Evolutionary conservation across 1,140 invertebrate genomes (phyloP).

Genomic region (Sycophila sp.): DNA sequence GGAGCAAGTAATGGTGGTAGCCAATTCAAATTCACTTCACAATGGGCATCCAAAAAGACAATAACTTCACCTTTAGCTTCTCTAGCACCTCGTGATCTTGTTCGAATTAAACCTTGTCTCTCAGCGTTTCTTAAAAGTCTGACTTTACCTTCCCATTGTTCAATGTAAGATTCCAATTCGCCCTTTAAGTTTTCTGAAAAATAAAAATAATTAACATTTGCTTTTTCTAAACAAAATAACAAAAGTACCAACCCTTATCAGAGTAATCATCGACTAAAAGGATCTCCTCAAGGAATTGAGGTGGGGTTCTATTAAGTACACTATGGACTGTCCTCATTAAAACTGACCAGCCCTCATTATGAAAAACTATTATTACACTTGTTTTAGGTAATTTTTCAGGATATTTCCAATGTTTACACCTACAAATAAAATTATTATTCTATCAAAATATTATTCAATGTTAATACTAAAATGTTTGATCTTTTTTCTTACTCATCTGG

Average conservation of each 20-base stretch:
- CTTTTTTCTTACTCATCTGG: conserved; percentile 79
- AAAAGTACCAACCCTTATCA: conserved; percentile 79
- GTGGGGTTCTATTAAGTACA: conserved; percentile 92
- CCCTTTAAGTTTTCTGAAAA: conserved; percentile 86
- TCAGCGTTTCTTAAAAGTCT: conserved; percentile 86
- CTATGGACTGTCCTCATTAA: conserved; percentile 96
- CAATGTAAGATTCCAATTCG: conserved; percentile 90
- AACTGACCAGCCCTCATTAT: conserved; percentile 97
- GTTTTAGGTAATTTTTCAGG: conserved; percentile 87
- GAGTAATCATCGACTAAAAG: conserved; percentile 98
- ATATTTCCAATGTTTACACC: conserved; percentile 97
- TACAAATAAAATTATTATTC: conserved; percentile 52
- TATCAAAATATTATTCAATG: not conserved
- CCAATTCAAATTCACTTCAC: conserved; percentile 96
- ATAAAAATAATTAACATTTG: not conserved
- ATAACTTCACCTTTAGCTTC: conserved; percentile 96
- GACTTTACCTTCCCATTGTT: conserved; percentile 88
- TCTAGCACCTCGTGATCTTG: conserved; percentile 90
- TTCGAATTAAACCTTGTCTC: conserved; percentile 91
- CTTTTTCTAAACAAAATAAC: conserved; percentile 11
- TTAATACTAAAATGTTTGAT: conserved; percentile 6
- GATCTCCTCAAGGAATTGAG: conserved; percentile 91
- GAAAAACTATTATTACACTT: conserved; percentile 97
- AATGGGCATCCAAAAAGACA: conserved; percentile 96
- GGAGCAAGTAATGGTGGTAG: conserved; percentile 93